These are phyloP conservation scores for Tenualosa thibaudeaui DNA, from an alignment of 2,797 vertebrate species.

Conservation along the genomic window DNA sequence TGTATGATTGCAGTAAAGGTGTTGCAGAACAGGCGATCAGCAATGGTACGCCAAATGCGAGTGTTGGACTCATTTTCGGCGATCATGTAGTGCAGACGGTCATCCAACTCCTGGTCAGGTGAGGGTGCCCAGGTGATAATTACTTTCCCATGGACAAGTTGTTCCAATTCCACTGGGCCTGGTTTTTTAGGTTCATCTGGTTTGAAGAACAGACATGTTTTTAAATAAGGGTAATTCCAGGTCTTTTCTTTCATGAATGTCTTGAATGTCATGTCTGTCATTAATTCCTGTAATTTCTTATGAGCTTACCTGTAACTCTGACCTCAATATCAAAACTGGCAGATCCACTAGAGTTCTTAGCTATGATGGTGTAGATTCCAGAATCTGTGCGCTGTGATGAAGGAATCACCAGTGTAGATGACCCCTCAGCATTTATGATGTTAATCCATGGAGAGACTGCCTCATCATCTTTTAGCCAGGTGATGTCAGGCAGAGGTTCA, in stretches of 20 bases:
- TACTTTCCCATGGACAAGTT: conserved; percentile 79
- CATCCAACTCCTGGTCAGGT: conserved; percentile 76
- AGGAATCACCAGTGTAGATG: conserved; percentile 80
- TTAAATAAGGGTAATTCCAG: not conserved
- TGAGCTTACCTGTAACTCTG: conserved; percentile 77
- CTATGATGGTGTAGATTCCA: conserved; percentile 76
- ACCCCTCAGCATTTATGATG: conserved; percentile 67
- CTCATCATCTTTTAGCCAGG: conserved; percentile 83
- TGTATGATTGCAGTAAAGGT: conserved; percentile 78
- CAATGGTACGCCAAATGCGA: conserved; percentile 76
- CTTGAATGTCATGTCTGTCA: not conserved
- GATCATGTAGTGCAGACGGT: conserved; percentile 77
- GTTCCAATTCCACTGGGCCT: conserved; percentile 77
- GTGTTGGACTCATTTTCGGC: conserved; percentile 72
- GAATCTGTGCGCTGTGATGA: conserved; percentile 76
- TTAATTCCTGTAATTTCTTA: not conserved
- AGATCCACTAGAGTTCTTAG: conserved; percentile 74
- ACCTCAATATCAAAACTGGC: conserved; percentile 77
- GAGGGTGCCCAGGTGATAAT: conserved; percentile 82
- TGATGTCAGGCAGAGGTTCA: conserved; percentile 77
- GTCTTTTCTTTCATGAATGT: not conserved
- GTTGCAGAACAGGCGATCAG: conserved; percentile 77
- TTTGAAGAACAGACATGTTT: too few relatives aligned
- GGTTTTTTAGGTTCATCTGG: conserved; percentile 81
- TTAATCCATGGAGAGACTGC: conserved; percentile 71